These are phyloP conservation scores for Tanytarsus gracilentus DNA, from an alignment of 2,888 invertebrate species.

Conservation along the genomic window DNA sequence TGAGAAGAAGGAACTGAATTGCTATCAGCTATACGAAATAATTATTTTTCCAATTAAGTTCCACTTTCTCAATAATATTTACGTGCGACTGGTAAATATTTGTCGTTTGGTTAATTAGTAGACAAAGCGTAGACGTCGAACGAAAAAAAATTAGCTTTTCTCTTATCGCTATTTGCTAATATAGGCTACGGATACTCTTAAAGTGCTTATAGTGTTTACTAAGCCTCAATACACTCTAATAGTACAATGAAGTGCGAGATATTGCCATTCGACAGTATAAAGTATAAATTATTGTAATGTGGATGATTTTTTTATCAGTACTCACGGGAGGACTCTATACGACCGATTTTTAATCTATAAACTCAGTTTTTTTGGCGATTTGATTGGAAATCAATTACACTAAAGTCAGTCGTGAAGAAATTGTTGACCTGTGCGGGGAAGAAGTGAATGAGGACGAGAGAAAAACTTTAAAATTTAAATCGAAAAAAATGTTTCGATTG, in stretches of 20 bases:
- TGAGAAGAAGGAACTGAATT: too few relatives aligned
- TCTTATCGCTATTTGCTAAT: too few relatives aligned
- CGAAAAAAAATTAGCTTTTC: too few relatives aligned
- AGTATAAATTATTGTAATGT: not conserved
- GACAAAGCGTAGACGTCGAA: too few relatives aligned
- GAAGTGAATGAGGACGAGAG: too few relatives aligned
- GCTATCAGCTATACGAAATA: too few relatives aligned
- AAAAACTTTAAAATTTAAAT: not conserved
- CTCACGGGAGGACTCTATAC: not conserved
- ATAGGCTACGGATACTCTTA: too few relatives aligned
- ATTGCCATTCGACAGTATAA: not conserved
- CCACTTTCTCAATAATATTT: too few relatives aligned
- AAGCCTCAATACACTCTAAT: not conserved
- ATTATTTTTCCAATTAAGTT: too few relatives aligned
- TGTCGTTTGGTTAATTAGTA: too few relatives aligned
- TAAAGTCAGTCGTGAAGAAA: not conserved
- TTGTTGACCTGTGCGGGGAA: too few relatives aligned
- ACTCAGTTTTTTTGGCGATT: not conserved
- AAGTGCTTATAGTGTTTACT: not conserved
- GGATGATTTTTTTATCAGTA: not conserved
- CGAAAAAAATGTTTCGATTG: constrained; percentile 18
- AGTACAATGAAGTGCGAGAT: not conserved
- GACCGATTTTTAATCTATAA: not conserved
- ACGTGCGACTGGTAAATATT: too few relatives aligned
- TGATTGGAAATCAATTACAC: not conserved